These are phyloP conservation scores for Xiphorhynchus elegans DNA, from an alignment of 2,113 vertebrate species.

Conservation along the genomic window DNA sequence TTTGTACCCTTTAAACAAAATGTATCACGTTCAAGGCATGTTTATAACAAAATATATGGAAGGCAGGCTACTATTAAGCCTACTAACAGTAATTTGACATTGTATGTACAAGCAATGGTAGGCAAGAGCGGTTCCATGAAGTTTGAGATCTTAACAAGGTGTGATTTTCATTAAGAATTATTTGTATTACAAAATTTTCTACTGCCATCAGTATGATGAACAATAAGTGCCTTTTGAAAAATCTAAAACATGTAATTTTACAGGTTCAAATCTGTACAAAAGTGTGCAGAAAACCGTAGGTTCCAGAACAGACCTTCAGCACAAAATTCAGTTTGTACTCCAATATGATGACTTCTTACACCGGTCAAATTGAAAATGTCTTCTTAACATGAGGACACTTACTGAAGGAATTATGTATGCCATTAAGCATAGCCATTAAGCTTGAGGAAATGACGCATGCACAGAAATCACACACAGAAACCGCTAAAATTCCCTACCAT, in stretches of 20 bases:
- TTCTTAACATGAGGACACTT: neutral
- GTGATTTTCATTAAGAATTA: neutral
- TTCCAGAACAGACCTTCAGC: neutral
- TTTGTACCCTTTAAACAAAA: neutral
- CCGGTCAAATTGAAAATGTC: neutral
- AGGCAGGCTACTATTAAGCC: neutral
- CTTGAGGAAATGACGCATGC: neutral
- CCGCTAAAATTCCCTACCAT: neutral
- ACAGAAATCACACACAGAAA: constrained; percentile 13
- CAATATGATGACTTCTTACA: neutral
- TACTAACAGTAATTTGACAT: neutral
- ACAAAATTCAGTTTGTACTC: neutral
- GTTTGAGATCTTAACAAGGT: neutral
- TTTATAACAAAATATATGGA: neutral
- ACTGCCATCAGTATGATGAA: neutral
- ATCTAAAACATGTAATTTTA: neutral
- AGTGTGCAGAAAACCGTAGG: neutral
- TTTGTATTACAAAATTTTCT: neutral
- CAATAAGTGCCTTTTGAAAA: neutral
- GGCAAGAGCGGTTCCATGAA: neutral
- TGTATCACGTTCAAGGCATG: neutral
- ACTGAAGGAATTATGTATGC: neutral
- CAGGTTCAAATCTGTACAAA: neutral
- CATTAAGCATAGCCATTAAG: constrained; percentile 3
- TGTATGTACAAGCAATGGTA: neutral